Base-by-base conservation (phyloP, 1,140 invertebrate genomes). In the Eupristina koningsbergeri region DNA sequence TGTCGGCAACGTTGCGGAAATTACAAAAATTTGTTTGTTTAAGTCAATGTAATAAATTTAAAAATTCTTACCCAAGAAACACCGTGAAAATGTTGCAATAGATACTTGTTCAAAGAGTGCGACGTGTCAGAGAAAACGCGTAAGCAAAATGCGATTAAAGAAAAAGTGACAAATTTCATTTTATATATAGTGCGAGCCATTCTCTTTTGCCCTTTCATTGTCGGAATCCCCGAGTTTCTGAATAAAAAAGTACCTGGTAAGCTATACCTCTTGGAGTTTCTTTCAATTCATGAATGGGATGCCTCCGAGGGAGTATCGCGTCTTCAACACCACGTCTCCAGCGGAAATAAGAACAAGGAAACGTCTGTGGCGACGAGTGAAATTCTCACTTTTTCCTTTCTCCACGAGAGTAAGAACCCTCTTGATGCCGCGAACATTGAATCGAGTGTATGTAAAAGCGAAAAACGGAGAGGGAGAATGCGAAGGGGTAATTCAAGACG, bases 401-500 rank as follows among this genome's bases (percentile, higher is more conserved):
- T 41, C 63, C 75, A 29, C 22, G 7, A 2, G 2, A 45, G 36
- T 64, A 47, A 58, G 36, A 31, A 50, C 6, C 45, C n/a, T 22
- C 34, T 67, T n/a, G 61, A n/a, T 9, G 13, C 45, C 47, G 3
- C 5, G 31, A n/a, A 9, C 61, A 81, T 81, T 31, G 69, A 81
- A 69, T 45, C 22, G 31, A 71, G 22, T n/a, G 19, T 8, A 71
- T 41, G 36, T 22, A 39, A 71, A 71, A 36, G 50, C 22, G 50
- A 45, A n/a, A n/a, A 13, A 45, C 11, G 26, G 67, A 63, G 79
- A 53, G 67, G 71, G 63, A 79, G 85, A 85, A 61, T 29, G 84
- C 87, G 88, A 88, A 89, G 92, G 91, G 89, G 91, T 92, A 92
- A 92, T 91, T 92, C 89, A 92, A 92, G 91, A 92, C 92, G 91